A percentile compares a stretch with the other conserved stretches of the same genome.
Evolutionary conservation across 53 echinoderm and acorn worm genomes (phyloP).

Genomic region (Pentamera pediparva): DNA sequence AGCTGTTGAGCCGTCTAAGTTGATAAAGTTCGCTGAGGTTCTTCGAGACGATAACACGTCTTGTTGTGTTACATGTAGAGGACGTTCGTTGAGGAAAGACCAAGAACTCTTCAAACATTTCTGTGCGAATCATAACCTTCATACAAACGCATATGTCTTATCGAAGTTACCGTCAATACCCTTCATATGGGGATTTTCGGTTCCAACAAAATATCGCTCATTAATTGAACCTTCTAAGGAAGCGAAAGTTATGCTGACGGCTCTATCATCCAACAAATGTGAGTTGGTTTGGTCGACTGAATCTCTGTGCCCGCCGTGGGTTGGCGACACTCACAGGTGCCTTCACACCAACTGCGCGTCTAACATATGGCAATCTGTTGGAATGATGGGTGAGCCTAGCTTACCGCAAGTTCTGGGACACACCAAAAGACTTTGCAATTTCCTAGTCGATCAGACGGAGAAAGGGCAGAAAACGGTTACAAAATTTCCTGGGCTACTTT

Average conservation of each 20-base stretch:
- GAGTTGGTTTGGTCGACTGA: neutral
- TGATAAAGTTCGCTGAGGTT: neutral
- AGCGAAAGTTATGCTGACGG: neutral
- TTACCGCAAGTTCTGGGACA: neutral
- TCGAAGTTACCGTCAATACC: neutral
- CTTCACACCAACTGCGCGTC: too few species aligned
- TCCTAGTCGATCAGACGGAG: neutral
- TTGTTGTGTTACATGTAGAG: too few species aligned
- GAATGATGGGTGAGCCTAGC: neutral
- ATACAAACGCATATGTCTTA: neutral
- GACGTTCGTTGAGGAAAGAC: neutral
- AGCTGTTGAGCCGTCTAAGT: neutral
- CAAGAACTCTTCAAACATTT: slow-evolving; percentile 2
- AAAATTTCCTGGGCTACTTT: neutral
- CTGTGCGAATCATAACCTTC: neutral
- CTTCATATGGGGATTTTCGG: neutral
- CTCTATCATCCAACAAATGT: neutral
- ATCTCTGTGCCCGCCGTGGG: neutral
- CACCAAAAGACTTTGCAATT: slow-evolving; percentile 6
- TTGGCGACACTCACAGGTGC: neutral
- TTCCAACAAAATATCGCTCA: neutral
- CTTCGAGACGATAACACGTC: neutral
- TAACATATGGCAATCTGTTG: neutral
- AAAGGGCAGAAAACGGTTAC: neutral
- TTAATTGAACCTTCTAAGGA: neutral